Evolutionary conservation across 2,797 vertebrate species (phyloP), one percentile per base, ranked within the genome.

Genomic region (Dromococcyx pavoninus): DNA sequence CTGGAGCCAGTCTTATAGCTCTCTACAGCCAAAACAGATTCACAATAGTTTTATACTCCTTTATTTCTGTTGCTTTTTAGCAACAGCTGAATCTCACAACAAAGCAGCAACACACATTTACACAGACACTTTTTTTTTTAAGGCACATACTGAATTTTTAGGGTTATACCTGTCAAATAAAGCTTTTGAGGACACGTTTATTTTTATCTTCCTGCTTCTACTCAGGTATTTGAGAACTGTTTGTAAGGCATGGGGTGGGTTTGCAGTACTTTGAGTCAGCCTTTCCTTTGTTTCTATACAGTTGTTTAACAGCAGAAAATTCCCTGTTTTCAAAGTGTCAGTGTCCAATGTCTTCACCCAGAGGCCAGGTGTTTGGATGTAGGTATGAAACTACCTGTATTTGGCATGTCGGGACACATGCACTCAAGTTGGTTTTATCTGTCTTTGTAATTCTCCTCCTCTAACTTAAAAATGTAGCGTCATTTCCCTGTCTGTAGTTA

Each of bases 191-290:
- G 46, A 61, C 64, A 30, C 30, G 2, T n/a, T 79, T 44, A 4
- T 57, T 92, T 79, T 89, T 48, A 35, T 56, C 33, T 70, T 88
- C 44, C 33, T 1, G 0, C 35, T 86, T 37, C 58, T 66, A 3
- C 53, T 60, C 28, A 30, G 25, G 46, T 32, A 41, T 41, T 71
- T 22, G 24, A 65, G 72, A 70, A 48, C 25, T 0, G 0, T 43
- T 64, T 41, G 39, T 4, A 44, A 53, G 48, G 53, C 4, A 9
- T 35, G 28, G 43, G 37, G 25, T 0, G 0, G 21, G 33, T 44
- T 35, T 87, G 54, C 43, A 54, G 61, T 8, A 16, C 23, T 43
- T 56, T 12, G 66, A 75, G 35, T 19, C n/a, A 50, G 37, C 73
- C 7, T 2, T 13, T 32, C 10, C 5, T 70, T 66, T 70, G 3